These are phyloP conservation scores for Bombycilla garrulus DNA, from an alignment of 2,113 vertebrate species.

Conservation along the genomic window DNA sequence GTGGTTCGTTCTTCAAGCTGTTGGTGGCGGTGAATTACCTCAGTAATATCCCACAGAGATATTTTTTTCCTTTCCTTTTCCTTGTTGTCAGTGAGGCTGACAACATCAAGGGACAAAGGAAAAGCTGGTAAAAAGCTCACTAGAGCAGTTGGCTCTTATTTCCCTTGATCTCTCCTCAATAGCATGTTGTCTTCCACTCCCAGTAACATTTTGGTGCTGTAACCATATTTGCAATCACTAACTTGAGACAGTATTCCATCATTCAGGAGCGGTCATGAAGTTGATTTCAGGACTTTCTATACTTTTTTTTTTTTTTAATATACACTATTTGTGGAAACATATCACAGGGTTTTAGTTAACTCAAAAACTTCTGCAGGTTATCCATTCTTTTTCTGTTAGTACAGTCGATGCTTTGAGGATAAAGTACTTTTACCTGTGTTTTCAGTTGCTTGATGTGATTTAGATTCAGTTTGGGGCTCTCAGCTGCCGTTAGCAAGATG, in stretches of 20 bases:
- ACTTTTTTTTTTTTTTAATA: neutral
- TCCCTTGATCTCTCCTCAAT: neutral
- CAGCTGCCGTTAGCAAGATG: neutral
- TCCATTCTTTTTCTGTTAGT: neutral
- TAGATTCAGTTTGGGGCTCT: neutral
- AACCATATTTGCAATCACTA: neutral
- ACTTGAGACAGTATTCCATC: neutral
- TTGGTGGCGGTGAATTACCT: neutral
- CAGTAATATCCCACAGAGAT: neutral
- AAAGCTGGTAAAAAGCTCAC: neutral
- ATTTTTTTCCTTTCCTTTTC: neutral
- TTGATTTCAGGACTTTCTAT: neutral
- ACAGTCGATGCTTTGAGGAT: neutral
- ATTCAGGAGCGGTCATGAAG: neutral
- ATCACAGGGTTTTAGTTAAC: neutral
- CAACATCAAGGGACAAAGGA: neutral
- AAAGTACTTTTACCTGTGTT: neutral
- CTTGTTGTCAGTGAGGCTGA: neutral
- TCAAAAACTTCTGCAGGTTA: neutral
- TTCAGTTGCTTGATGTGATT: neutral
- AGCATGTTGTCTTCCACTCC: neutral
- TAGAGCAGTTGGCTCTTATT: neutral
- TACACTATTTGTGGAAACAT: neutral
- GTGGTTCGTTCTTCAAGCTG: neutral
- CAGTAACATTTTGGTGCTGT: fast-evolving